Evolutionary conservation across 2,888 invertebrate genomes (phyloP).

Genomic region (Apodemia hepburni): DNA sequence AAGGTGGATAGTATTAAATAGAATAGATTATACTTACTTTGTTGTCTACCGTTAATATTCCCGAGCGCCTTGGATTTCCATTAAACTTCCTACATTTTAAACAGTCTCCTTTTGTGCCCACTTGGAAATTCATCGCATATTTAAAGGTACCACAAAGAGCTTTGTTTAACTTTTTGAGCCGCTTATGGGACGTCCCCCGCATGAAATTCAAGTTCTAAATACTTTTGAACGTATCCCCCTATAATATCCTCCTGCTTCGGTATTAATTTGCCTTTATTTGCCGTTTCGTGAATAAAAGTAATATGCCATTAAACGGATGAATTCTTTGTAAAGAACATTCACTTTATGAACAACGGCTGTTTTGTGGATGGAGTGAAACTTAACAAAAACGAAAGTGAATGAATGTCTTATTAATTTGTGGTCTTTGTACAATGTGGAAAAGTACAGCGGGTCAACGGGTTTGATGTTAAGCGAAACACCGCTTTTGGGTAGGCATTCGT

Average conservation of each 20-base stretch:
- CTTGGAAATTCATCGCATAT: slow-evolving; percentile 69
- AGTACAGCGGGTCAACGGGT: no score
- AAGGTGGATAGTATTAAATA: background rate
- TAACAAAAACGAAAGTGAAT: no score
- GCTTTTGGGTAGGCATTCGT: no score
- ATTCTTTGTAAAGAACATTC: background rate
- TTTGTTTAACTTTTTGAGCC: slow-evolving; percentile 64
- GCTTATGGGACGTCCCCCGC: slow-evolving; percentile 40
- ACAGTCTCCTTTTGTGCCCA: slow-evolving; percentile 60
- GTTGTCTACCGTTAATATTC: slow-evolving; percentile 53
- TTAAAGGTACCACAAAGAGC: slow-evolving; percentile 61
- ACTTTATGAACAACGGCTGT: background rate
- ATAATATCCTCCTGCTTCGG: background rate
- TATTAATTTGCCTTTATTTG: slow-evolving; percentile 11
- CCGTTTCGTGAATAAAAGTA: background rate
- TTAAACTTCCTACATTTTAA: slow-evolving; percentile 72
- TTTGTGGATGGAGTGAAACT: no score
- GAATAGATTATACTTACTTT: background rate
- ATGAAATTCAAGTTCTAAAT: slow-evolving; percentile 26
- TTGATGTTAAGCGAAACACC: no score
- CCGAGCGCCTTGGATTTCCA: slow-evolving; percentile 58
- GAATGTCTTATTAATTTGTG: no score
- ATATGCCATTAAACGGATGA: background rate
- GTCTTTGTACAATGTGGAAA: no score
- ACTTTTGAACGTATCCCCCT: slow-evolving; percentile 6